Percentiles rank a stretch among this genome's conserved stretches.
phyloP scores from a whole-genome alignment of 2,113 vertebrate genomes.

The Cololabis saira region DNA sequence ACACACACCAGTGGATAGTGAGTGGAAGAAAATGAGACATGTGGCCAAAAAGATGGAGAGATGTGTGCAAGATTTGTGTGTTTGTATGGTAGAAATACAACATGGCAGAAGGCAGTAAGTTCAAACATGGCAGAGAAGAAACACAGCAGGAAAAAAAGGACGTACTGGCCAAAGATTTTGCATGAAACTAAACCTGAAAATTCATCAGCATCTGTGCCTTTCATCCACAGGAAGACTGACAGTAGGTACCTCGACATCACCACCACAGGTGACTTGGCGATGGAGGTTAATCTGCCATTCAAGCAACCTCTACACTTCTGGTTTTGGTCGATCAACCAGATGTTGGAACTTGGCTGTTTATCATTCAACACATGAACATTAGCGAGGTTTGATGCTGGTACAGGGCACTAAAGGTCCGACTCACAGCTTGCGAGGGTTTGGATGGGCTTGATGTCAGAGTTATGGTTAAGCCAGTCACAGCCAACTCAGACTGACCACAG shows the following conservation, averaged over 20 bases:
- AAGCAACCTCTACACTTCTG: neutral
- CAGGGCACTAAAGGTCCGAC: neutral
- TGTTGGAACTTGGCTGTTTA: conserved; percentile 4
- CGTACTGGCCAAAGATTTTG: neutral
- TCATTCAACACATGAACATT: neutral
- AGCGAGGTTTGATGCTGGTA: neutral
- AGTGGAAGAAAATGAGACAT: conserved; percentile 30
- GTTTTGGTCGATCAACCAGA: neutral
- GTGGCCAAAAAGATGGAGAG: conserved; percentile 29
- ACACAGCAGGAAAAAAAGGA: neutral
- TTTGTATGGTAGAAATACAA: conserved; percentile 8
- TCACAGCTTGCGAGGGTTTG: neutral
- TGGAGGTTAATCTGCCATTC: neutral
- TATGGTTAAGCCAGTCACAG: neutral
- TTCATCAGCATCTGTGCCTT: conserved; percentile 4
- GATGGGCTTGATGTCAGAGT: neutral
- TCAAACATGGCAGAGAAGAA: neutral
- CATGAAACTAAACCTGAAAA: conserved; percentile 13
- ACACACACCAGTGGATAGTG: conserved; percentile 39
- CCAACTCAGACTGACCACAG: neutral
- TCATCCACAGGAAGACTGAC: neutral
- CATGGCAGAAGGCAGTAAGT: conserved; percentile 17
- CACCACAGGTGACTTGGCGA: neutral
- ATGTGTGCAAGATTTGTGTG: neutral
- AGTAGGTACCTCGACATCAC: neutral